phyloP scores from a whole-genome alignment of 2,113 vertebrate species.

The Alethe diademata region DNA sequence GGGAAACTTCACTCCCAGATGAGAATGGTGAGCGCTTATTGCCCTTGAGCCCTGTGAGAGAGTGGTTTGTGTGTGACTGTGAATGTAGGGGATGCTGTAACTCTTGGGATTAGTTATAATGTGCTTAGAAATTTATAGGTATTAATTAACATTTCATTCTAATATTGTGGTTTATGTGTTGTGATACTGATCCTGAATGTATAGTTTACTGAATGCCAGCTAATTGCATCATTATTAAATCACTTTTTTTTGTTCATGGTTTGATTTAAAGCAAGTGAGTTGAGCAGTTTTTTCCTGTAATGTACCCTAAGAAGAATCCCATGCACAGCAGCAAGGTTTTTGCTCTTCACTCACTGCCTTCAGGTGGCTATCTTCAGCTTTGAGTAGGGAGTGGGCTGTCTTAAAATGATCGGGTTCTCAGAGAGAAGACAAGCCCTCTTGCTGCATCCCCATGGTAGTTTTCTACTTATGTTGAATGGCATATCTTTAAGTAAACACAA shows the following conservation, averaged over 20 bases:
- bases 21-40: neutral
- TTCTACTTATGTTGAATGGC: neutral
- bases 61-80: neutral
- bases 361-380: neutral
- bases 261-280: neutral
- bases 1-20: neutral
- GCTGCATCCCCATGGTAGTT: neutral
- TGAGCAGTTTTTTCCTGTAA: neutral
- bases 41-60: rapidly evolving
- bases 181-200: neutral
- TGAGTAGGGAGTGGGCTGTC: neutral
- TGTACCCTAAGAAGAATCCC: neutral
- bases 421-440: neutral
- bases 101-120: neutral
- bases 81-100: neutral
- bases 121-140: neutral
- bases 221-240: neutral
- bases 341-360: neutral
- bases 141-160: neutral
- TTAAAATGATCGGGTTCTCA: neutral
- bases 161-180: neutral
- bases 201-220: neutral
- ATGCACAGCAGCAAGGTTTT: neutral
- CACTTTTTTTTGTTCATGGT: neutral
- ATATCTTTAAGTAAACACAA: neutral